Evolutionary conservation across 2,888 invertebrate genomes (phyloP).

Genomic region (Carterocephalus palaemon): DNA sequence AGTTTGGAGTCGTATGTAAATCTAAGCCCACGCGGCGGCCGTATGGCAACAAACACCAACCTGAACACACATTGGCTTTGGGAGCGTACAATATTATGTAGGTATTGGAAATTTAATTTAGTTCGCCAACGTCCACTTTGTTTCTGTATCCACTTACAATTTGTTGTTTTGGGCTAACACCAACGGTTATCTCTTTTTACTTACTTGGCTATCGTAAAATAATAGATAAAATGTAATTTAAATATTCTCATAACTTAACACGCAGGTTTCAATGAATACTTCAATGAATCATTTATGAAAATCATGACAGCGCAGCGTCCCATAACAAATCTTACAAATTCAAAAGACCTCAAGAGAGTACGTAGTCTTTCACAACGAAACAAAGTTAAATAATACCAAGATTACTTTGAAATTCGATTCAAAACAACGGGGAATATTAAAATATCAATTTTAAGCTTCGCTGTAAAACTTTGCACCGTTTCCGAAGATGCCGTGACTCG

Average conservation of each 20-base stretch:
- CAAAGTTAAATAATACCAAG: slow-evolving; percentile 39
- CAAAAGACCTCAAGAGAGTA: slow-evolving; percentile 5
- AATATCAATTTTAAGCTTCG: slow-evolving; percentile 51
- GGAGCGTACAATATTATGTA: slow-evolving; percentile 15
- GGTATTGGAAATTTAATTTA: slow-evolving; percentile 16
- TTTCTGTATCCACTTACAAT: too few species aligned
- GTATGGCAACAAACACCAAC: slow-evolving; percentile 5
- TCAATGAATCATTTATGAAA: background rate
- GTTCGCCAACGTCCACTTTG: background rate
- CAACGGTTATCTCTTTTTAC: too few species aligned
- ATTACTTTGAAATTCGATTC: slow-evolving; percentile 48
- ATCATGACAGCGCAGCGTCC: too few species aligned
- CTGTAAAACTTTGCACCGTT: slow-evolving; percentile 38
- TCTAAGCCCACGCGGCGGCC: background rate
- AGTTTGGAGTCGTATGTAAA: too few species aligned
- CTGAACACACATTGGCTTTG: slow-evolving; percentile 17
- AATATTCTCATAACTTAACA: too few species aligned
- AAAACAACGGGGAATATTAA: slow-evolving; percentile 47
- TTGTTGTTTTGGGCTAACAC: too few species aligned
- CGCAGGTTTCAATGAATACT: too few species aligned
- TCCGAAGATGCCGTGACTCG: slow-evolving; percentile 14
- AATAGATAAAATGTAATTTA: too few species aligned
- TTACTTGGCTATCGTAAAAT: too few species aligned
- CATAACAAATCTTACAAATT: slow-evolving; percentile 4
- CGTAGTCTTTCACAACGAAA: slow-evolving; percentile 17